phyloP scores from a whole-genome alignment of 2,797 vertebrate species.

The Enteromius trimaculatus region DNA sequence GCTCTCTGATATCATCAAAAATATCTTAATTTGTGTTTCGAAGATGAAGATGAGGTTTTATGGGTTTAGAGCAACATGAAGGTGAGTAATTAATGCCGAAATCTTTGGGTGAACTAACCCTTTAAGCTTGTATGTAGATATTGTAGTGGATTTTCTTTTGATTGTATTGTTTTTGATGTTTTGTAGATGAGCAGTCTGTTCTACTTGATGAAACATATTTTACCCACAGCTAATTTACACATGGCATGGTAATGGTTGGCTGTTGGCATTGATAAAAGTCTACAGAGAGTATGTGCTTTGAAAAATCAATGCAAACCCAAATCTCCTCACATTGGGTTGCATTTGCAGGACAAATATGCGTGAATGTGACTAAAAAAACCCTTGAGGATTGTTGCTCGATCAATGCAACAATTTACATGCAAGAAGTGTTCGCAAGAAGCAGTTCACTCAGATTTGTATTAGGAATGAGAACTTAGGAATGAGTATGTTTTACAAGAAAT shows the following conservation, averaged over 20 bases:
- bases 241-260: neutral
- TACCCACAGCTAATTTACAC: constrained; percentile 17
- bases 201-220: neutral
- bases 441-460: neutral
- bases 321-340: neutral
- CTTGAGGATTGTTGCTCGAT: neutral
- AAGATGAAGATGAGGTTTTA: too few relatives aligned
- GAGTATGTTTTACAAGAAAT: neutral
- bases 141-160: neutral
- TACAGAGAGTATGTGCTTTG: neutral
- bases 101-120: too few relatives aligned
- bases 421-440: neutral
- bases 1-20: too few relatives aligned
- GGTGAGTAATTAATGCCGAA: too few relatives aligned
- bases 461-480: neutral
- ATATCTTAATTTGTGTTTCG: too few relatives aligned
- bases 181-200: neutral
- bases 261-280: neutral
- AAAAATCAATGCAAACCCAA: neutral
- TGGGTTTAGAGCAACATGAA: too few relatives aligned
- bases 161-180: neutral
- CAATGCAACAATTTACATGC: neutral
- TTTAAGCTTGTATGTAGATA: neutral
- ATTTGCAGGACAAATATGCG: neutral
- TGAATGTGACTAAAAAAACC: neutral